Evolutionary conservation across 2,888 invertebrate species (phyloP).

Genomic region (Cremastobaeus sp.): DNA sequence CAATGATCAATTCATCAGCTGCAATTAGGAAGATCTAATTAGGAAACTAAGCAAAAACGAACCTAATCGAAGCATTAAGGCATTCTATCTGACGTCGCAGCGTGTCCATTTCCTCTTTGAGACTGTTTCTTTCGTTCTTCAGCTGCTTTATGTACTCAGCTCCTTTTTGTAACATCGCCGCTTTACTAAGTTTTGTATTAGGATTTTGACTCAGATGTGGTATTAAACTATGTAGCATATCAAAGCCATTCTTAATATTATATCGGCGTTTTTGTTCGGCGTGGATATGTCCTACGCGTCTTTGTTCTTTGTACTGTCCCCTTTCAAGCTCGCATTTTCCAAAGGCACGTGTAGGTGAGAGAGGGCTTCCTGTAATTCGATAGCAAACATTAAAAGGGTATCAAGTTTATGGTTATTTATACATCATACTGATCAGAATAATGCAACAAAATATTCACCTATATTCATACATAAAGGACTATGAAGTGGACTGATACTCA

Average conservation of each 20-base stretch:
- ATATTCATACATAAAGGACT: conserved; percentile 79
- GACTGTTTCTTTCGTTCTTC: conserved; percentile 89
- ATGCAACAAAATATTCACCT: conserved; percentile 31
- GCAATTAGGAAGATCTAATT: background rate
- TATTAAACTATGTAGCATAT: conserved; percentile 93
- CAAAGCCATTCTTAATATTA: conserved; percentile 98
- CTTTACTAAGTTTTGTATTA: conserved; percentile 95
- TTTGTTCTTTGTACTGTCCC: conserved; percentile 82
- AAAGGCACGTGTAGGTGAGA: conserved; percentile 81
- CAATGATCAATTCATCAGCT: background rate
- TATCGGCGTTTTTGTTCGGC: conserved; percentile 97
- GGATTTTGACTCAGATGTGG: conserved; percentile 94
- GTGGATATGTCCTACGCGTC: conserved; percentile 93
- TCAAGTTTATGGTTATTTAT: background rate
- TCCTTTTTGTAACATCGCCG: conserved; percentile 97
- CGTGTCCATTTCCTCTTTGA: conserved; percentile 93
- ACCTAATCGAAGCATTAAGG: conserved; percentile 94
- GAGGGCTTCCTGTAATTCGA: conserved; percentile 79
- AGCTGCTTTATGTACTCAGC: conserved; percentile 96
- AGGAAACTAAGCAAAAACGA: conserved; percentile 55
- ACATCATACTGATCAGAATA: background rate
- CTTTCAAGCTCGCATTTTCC: conserved; percentile 79
- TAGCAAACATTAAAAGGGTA: background rate
- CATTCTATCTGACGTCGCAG: conserved; percentile 93
- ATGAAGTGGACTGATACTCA: conserved; percentile 78